A percentile compares a stretch with the other conserved stretches of the same genome.
Evolutionary conservation across 2,888 invertebrate species (phyloP).

Genomic region (Octonoba sinensis): DNA sequence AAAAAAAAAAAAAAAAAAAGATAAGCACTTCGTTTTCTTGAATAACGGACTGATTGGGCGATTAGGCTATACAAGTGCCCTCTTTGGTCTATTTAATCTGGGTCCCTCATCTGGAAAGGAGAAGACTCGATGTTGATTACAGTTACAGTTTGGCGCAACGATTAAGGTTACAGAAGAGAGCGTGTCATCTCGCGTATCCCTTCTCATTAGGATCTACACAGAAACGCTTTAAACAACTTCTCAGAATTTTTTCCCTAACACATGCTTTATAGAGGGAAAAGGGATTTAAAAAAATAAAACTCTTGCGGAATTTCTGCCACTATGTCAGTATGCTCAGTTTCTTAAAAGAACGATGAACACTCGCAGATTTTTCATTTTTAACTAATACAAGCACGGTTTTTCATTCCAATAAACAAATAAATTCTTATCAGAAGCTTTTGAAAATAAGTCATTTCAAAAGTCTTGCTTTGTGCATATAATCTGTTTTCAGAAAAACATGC

Average conservation of each 20-base stretch:
- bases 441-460: no score
- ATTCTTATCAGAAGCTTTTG: no score
- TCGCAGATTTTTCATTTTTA: no score
- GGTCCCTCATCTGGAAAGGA: conserved; percentile 20
- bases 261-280: neutral
- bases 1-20: conserved; percentile 20
- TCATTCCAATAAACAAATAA: no score
- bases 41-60: conserved; percentile 39
- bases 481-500: no score
- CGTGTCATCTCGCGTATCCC: conserved; percentile 7
- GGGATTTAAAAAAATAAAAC: no score
- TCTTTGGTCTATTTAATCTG: conserved; percentile 43
- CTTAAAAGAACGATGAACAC: no score
- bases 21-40: conserved; percentile 1
- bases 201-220: conserved; percentile 23
- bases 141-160: neutral
- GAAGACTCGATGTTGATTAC: neutral
- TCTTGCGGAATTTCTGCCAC: no score
- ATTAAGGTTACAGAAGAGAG: conserved; percentile 2
- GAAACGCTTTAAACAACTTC: conserved; percentile 12
- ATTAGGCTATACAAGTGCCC: conserved; percentile 47
- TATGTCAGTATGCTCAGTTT: no score
- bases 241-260: neutral
- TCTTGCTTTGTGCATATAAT: no score
- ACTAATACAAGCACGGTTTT: no score